Evolutionary conservation across 2,113 vertebrate genomes (phyloP).

Genomic region (Dermatemys mawii): DNA sequence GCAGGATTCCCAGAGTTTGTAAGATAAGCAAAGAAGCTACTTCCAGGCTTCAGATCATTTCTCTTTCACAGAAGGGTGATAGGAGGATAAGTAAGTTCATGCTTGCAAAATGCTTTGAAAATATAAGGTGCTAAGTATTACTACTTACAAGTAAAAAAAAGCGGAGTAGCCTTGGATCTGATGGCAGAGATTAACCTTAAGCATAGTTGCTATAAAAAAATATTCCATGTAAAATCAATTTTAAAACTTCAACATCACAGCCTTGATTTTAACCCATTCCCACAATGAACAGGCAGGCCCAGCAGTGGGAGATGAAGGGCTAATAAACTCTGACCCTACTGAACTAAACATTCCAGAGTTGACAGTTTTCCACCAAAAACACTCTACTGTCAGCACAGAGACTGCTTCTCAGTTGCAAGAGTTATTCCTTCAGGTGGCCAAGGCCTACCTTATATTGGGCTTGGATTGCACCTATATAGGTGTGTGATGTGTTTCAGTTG

Average conservation of each 20-base stretch:
- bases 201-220: background rate
- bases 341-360: background rate
- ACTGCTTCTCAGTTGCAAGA: background rate
- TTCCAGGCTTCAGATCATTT: constrained; percentile 42
- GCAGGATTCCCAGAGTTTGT: background rate
- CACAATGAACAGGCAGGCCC: background rate
- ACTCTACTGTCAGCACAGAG: background rate
- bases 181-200: background rate
- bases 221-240: background rate
- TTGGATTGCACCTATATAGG: too few species aligned
- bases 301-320: background rate
- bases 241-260: background rate
- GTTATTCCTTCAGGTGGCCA: too few species aligned
- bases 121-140: background rate
- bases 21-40: constrained; percentile 50
- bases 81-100: background rate
- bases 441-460: too few species aligned
- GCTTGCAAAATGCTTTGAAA: constrained; percentile 13
- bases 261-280: background rate
- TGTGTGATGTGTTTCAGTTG: too few species aligned
- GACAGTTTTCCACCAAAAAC: background rate
- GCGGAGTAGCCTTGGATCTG: background rate
- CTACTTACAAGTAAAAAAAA: background rate
- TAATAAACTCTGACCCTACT: background rate
- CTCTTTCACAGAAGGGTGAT: constrained; percentile 24